Base-by-base conservation (phyloP, 2,888 invertebrate species). In the Synanthedon myopaeformis region DNA sequence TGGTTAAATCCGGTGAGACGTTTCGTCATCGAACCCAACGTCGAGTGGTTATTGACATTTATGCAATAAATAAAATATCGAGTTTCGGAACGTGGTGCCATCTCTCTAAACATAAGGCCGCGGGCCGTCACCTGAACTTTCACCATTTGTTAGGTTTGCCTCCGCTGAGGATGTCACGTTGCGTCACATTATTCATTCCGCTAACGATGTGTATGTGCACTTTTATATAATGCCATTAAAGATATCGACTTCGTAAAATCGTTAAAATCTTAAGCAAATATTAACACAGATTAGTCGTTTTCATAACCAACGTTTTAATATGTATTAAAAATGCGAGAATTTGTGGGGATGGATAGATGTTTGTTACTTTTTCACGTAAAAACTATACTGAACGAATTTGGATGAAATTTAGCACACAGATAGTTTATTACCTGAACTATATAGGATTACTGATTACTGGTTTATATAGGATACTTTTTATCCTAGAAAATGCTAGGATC, bases 81-180 rank as follows among this genome's bases (percentile, higher is more conserved):
- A 57, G 55, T 58, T 53, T 54, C 59, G 60, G 55, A 58, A 59
- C 12, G 17, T 23, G n/a, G 45, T 45, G n/a, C 55, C 57, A 62
- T 61, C 62, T 64, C 55, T 60, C 59, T 55, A 57, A 63, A 60
- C 62, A 59, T 50, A 53, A 58, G 53, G 49, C 42, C 35, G 59
- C 58, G 58, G 58, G 54, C 55, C 42, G 45, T 52, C 54, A 54
- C 56, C 55, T 77, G 76, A 84, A 84, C 84, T 84, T 84, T 85
- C 84, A 82, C 84, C 74, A 19, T 76, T 79, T 81, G 77, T 78
- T 75, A 69, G 76, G 71, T 79, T 75, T 69, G 66, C 69, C 66
- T 66, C 62, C 60, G 68, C 66, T 65, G 67, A 67, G 72, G 77
- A 76, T 77, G 78, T 74, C 66, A 63, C 56, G 68, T 81, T 78